These are phyloP conservation scores for Pilophorus perplexus DNA, from an alignment of 2,888 invertebrate genomes.

Conservation along the genomic window DNA sequence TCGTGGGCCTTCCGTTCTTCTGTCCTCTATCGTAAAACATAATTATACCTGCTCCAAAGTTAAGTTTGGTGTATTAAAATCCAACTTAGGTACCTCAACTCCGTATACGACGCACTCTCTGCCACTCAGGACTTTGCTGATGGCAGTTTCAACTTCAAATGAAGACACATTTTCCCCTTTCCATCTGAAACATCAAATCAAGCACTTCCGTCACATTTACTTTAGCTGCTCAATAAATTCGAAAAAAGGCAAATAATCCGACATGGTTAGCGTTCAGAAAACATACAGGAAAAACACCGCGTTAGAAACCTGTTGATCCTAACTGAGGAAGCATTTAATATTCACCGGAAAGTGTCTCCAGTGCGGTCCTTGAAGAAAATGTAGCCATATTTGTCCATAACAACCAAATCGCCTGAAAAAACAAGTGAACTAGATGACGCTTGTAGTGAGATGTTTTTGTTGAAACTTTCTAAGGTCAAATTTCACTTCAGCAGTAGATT, in stretches of 20 bases:
- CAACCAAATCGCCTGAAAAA: conserved; percentile 72
- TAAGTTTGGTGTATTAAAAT: too few relatives aligned
- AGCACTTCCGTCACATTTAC: too few relatives aligned
- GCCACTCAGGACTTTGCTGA: conserved; percentile 76
- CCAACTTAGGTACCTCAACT: conserved; percentile 80
- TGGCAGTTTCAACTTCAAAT: conserved; percentile 89
- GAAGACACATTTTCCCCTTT: conserved; percentile 99
- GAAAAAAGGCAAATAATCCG: neutral
- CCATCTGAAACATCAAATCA: conserved; percentile 63
- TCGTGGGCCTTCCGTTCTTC: too few relatives aligned
- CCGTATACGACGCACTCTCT: conserved; percentile 92
- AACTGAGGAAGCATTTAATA: neutral
- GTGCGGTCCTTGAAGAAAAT: conserved; percentile 89
- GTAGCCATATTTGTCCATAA: conserved; percentile 86
- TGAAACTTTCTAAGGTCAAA: too few relatives aligned
- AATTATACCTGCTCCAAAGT: too few relatives aligned
- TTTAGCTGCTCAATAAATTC: neutral
- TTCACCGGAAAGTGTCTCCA: conserved; percentile 71
- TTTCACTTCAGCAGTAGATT: too few relatives aligned
- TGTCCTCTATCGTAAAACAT: too few relatives aligned
- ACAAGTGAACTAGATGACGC: too few relatives aligned
- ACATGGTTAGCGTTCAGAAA: neutral
- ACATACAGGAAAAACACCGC: neutral
- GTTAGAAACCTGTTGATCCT: neutral
- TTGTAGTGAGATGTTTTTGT: too few relatives aligned